These are phyloP conservation scores for Scatophagus argus DNA, from an alignment of 2,113 vertebrate genomes.

Conservation along the genomic window DNA sequence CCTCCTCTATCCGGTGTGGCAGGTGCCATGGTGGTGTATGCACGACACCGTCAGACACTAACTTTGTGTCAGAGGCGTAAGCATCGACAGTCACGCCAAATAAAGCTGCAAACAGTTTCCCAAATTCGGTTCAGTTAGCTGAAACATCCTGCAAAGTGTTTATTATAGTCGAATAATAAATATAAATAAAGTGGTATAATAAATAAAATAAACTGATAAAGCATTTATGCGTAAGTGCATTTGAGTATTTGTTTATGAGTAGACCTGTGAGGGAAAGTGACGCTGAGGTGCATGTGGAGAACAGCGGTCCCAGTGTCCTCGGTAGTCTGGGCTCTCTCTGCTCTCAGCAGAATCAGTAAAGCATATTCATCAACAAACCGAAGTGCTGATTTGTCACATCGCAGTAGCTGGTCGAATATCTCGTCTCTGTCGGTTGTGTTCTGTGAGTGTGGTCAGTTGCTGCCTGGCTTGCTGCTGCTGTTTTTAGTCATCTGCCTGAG, in stretches of 20 bases:
- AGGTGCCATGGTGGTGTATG: constrained; percentile 13
- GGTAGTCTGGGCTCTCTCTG: background rate
- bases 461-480: constrained; percentile 16
- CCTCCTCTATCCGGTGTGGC: constrained; percentile 20
- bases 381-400: background rate
- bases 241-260: background rate
- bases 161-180: too few species aligned
- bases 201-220: too few species aligned
- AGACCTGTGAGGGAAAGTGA: too few species aligned
- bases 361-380: background rate
- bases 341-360: background rate
- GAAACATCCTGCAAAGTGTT: background rate
- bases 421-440: background rate
- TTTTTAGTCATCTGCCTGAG: constrained; percentile 36
- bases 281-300: background rate
- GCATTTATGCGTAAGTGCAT: background rate
- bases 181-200: too few species aligned
- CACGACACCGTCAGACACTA: background rate
- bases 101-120: background rate
- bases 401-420: background rate
- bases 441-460: background rate
- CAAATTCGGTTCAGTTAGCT: background rate
- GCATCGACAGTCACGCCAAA: background rate
- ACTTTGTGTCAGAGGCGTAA: background rate
- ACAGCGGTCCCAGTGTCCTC: constrained; percentile 8